Evolutionary conservation across 2,797 vertebrate species (phyloP), one percentile per base, ranked within the genome.

Genomic region (Coregonus suidteri): DNA sequence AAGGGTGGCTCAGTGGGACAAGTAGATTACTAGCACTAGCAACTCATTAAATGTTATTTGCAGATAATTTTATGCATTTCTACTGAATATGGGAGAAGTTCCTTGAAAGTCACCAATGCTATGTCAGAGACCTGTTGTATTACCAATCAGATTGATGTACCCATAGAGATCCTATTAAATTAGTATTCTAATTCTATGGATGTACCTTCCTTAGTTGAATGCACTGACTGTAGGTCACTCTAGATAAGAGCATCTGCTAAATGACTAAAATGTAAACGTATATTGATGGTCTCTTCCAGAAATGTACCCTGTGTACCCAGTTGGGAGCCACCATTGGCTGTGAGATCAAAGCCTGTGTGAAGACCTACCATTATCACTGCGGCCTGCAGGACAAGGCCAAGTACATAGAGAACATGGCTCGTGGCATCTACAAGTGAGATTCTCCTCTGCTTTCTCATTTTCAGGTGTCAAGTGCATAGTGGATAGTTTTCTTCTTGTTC

Each of bases 291-390:
- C 66, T 72, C 77, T 76, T 82, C 13, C 91, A 99, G 98, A 99
- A 99, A 93, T 99, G 98, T 88, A 99, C 98, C 0, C 95, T 99
- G 77, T 99, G 98, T 90, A 91, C 95, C 93, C 98, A 99, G 92
- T 91, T 98, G 77, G 98, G 98, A 73, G 98, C 98, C 72, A 99
- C 98, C 76, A 99, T 99, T 79, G 98, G 98, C 81, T 99, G 98
- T 94, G 98, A 99, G 94, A 99, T 99, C 83, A 99, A 99, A 92
- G 98, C 98, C 30, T 99, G 98, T 90, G 97, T 99, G 92, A 99
- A 98, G 94, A 99, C 98, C 77, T 99, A 99, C 94, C 98, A 99
- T 94, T 99, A 99, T 91, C 97, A 99, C 93, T 99, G 98, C 88
- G 98, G 98, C 84, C 94, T 99, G 86, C 94, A 99, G 92, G 98